Base-by-base conservation (phyloP, 1,140 invertebrate genomes). In the Papilio polytes region DNA sequence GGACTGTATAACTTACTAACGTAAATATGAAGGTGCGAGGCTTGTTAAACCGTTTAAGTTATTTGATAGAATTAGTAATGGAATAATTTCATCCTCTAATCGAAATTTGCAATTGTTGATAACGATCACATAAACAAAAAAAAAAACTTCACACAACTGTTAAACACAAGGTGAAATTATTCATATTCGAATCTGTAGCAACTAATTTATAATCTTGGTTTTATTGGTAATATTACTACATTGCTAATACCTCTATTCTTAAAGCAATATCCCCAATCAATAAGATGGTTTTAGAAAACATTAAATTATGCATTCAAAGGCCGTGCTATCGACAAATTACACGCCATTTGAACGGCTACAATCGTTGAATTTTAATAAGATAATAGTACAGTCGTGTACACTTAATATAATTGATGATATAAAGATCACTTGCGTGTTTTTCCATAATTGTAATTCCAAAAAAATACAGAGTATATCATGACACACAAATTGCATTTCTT, bases 311-410 rank as follows among this genome's bases (percentile, higher is more conserved):
- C 18, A 66, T 70, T 70, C 63, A 70, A 70, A 70, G 63, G 63
- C 26, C 31, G 63, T 70, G 63, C 63, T 70, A 70, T 70, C 63
- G 26, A 70, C 63, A 70, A 70, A 70, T 70, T 70, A 70, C 63
- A 70, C 63, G 63, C 63, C 63, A 70, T 70, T 70, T 70, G 63
- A 70, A 70, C 63, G 10, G 26, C 26, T 70, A 70, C 63, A 70
- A 70, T 36, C 26, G 63, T 15, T 70, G 63, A 70, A 70, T 70
- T 70, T 70, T 36, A 36, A 70, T 70, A 70, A 2, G 12, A 70
- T 70, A 66, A n/a, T n/a, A 70, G 63, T 70, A 36, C 63, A 31
- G 26, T 70, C 26, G n/a, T 66, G 26, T 70, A 70, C 63, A 70
- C 63, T 70, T 70, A 70, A 70, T 31, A 70, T 12, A 70, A 70